Conservation (phyloP, 2,113 vertebrate genomes). For the Acanthochromis polyacanthus region DNA sequence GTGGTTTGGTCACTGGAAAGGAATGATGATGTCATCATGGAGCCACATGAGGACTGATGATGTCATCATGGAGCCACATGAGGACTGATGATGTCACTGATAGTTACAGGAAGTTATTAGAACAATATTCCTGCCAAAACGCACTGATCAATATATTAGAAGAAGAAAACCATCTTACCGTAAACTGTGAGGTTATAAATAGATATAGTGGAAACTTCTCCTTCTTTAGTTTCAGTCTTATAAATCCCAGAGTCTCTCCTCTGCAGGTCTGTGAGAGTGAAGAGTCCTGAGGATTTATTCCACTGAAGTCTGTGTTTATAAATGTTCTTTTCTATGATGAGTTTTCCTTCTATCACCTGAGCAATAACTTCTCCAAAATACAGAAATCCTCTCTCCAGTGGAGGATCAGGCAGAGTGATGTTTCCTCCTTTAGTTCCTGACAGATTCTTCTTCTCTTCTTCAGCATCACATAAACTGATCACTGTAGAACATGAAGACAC, state of each 20-base stretch:
- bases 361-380: accelerated
- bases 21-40: too few relatives aligned
- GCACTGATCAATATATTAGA: too few relatives aligned
- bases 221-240: not conserved
- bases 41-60: too few relatives aligned
- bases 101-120: too few relatives aligned
- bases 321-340: accelerated
- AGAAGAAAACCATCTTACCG: slow-evolving; percentile 21
- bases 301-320: slow-evolving; percentile 3
- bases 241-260: slow-evolving; percentile 32
- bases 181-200: slow-evolving; percentile 15
- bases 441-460: not conserved
- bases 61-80: too few relatives aligned
- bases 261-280: slow-evolving; percentile 28
- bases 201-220: accelerated
- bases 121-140: too few relatives aligned
- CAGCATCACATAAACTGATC: not conserved
- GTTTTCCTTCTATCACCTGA: accelerated
- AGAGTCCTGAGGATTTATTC: slow-evolving; percentile 7
- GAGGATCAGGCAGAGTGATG: slow-evolving; percentile 25
- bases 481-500: slow-evolving; percentile 21
- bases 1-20: too few relatives aligned
- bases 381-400: not conserved
- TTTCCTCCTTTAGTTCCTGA: slow-evolving; percentile 27
- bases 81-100: too few relatives aligned